Conservation (phyloP, 2,113 vertebrate genomes). For the Smithornis capensis region DNA sequence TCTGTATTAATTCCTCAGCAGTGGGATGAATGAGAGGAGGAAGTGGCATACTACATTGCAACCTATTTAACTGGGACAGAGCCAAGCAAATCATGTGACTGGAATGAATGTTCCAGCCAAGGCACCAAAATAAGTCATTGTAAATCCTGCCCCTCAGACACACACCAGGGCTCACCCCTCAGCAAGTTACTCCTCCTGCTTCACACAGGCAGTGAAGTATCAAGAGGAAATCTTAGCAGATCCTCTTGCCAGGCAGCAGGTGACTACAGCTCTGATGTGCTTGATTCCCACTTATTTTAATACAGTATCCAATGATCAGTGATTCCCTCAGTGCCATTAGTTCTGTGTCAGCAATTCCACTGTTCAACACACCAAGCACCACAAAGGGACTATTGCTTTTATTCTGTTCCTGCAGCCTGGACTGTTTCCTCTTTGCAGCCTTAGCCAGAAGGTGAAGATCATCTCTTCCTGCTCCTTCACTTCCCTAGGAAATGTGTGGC, state of each 20-base stretch:
- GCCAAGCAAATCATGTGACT: constrained; percentile 40
- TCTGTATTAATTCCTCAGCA: constrained; percentile 34
- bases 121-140: constrained; percentile 15
- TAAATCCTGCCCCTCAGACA: constrained; percentile 32
- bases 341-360: neutral
- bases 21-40: constrained; percentile 43
- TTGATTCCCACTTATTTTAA: neutral
- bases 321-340: neutral
- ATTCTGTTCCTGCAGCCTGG: neutral
- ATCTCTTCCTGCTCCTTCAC: neutral
- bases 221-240: neutral
- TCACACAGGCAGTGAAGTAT: constrained; percentile 12
- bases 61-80: constrained; percentile 20
- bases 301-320: neutral
- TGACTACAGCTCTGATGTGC: neutral
- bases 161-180: neutral
- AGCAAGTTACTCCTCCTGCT: neutral
- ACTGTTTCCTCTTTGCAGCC: neutral
- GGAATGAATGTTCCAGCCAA: constrained; percentile 25
- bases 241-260: neutral
- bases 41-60: constrained; percentile 21
- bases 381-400: neutral
- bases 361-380: neutral
- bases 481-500: neutral
- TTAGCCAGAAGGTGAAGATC: neutral